These are phyloP conservation scores for Thalassoma bifasciatum DNA, from an alignment of 2,113 vertebrate genomes.

Conservation along the genomic window DNA sequence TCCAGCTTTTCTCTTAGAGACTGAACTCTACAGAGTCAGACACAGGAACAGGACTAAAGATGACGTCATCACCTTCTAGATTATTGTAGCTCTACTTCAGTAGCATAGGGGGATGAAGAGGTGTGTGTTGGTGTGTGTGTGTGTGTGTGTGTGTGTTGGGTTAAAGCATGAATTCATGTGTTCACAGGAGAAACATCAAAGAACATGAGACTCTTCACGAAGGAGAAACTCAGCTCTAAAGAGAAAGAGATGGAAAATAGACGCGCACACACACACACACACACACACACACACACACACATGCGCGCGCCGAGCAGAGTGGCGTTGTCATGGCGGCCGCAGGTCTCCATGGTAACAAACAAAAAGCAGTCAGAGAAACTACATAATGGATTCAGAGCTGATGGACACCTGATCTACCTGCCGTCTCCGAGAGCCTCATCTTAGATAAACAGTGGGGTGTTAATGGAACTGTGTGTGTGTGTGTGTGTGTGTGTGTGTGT, in stretches of 20 bases:
- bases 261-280: conserved; percentile 17
- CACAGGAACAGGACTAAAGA: too few species aligned
- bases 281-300: not conserved
- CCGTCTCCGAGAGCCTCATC: conserved; percentile 8
- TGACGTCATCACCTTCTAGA: too few species aligned
- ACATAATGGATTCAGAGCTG: conserved; percentile 31
- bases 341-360: conserved; percentile 52
- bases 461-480: too few species aligned
- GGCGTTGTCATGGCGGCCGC: conserved; percentile 48
- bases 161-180: too few species aligned
- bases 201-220: not conserved
- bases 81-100: too few species aligned
- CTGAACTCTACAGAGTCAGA: too few species aligned
- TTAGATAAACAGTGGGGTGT: conserved; percentile 33
- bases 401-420: conserved; percentile 42
- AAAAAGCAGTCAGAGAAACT: conserved; percentile 33
- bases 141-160: too few species aligned
- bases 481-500: conserved; percentile 3
- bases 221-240: not conserved
- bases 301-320: not conserved
- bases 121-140: too few species aligned
- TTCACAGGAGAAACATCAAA: too few species aligned
- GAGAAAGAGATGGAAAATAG: not conserved
- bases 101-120: too few species aligned
- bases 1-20: too few species aligned